Base-by-base conservation (phyloP, 2,888 invertebrate species). In the Macrosoma leucophasiata region DNA sequence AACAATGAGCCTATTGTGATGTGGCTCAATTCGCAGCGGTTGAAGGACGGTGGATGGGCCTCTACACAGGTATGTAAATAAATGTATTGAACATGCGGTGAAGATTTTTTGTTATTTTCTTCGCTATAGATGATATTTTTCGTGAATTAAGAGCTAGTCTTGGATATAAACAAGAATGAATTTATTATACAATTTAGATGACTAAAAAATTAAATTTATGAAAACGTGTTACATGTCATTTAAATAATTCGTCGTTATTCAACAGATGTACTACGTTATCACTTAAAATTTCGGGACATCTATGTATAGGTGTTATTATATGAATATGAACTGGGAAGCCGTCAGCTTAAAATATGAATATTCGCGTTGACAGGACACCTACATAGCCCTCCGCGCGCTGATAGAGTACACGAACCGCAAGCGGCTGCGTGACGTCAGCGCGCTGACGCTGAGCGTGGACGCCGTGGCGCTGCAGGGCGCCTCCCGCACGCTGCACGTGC, bases 401-500 rank as follows among this genome's bases (percentile, higher is more conserved):
- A 93, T 95, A 58, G 95, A 95, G 57, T 96, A 95, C 71, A 95
- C 96, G 2, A 91, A 92, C 34, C 89, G 92, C 46, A 92, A 94
- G 38, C 89, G 95, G 10, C 88, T 96, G 41, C 88, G 95, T 21
- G 95, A 96, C 71, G 94, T 96, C 21, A 93, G 93, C 40, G 82
- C 89, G 23, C 84, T 96, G 8, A 85, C 89, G 0, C 89, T 96
- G 3, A 88, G 88, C n/a, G 86, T 96, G 27, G 95, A 96, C 69
- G 94, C 95, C 0, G 94, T 94, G 0, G 91, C 95, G 6, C 85
- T 94, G 26, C 86, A 88, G 2, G 92, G 91, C 3, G 84, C 86
- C 3, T 86, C 90, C 2, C 87, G 87, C 46, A 85, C 86, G 0
- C 81, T 95, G 36, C 86, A 87, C 52, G 90, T 96, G 8, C 88